A percentile compares a stretch with the other conserved stretches of the same genome.
Evolutionary conservation across 2,888 invertebrate genomes (phyloP).

Genomic region (Ametastegia equiseti): DNA sequence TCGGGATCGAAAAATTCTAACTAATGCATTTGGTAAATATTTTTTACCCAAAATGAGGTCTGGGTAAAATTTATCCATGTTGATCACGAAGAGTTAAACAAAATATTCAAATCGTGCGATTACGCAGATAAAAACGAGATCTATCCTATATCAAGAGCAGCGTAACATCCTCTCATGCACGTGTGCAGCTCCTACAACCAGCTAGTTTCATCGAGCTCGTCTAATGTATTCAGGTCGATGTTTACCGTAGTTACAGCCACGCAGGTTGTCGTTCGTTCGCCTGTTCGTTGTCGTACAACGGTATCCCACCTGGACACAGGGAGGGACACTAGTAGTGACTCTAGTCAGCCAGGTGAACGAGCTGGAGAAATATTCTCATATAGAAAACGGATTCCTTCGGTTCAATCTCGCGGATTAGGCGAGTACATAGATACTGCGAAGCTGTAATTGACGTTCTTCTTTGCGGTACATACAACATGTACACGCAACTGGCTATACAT

Average conservation of each 20-base stretch:
- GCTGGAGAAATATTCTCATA: constrained; percentile 38
- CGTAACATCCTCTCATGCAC: background rate
- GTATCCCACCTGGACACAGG: constrained; percentile 45
- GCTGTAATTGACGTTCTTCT: background rate
- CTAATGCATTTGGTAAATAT: too few species aligned
- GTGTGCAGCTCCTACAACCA: background rate
- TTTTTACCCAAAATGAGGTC: too few species aligned
- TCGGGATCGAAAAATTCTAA: too few species aligned
- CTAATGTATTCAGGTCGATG: constrained; percentile 43
- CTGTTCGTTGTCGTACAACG: constrained; percentile 25
- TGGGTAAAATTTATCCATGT: too few species aligned
- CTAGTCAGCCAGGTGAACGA: constrained; percentile 32
- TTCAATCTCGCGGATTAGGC: background rate
- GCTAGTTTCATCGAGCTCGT: constrained; percentile 28
- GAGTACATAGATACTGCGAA: background rate
- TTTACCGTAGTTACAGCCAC: constrained; percentile 39
- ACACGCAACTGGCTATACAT: too few species aligned
- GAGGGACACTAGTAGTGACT: constrained; percentile 41
- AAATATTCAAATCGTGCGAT: background rate
- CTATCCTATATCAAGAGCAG: background rate
- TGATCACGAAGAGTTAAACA: background rate
- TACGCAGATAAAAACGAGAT: background rate
- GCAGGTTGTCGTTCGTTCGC: constrained; percentile 30
- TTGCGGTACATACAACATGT: background rate
- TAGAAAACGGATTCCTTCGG: constrained; percentile 32